phyloP scores from a whole-genome alignment of 2,888 invertebrate genomes.

The Hypena proboscidalis region DNA sequence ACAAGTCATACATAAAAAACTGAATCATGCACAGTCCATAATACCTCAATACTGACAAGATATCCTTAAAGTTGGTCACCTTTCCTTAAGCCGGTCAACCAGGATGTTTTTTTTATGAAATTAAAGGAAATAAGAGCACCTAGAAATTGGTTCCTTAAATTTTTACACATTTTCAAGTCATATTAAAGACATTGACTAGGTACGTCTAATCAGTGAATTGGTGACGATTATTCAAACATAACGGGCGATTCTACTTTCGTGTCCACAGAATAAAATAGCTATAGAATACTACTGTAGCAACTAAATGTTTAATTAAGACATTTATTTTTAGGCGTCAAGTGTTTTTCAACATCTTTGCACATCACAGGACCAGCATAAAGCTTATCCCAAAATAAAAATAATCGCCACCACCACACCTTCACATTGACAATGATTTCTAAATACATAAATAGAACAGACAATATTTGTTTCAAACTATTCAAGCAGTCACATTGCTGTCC shows the following conservation, averaged over 20 bases:
- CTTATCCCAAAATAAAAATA: constrained; percentile 13
- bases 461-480: constrained; percentile 38
- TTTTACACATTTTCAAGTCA: constrained; percentile 43
- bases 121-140: constrained; percentile 52
- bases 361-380: constrained; percentile 2
- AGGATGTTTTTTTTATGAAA: constrained; percentile 26
- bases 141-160: constrained; percentile 53
- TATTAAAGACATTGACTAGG: constrained; percentile 47
- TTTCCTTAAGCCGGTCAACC: constrained; percentile 27
- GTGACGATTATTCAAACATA: constrained; percentile 24
- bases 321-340: too few relatives aligned
- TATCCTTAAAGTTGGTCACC: constrained; percentile 27
- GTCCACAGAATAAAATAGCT: too few relatives aligned
- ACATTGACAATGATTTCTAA: constrained; percentile 44
- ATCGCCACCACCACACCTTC: constrained; percentile 32
- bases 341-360: too few relatives aligned
- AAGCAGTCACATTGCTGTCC: constrained; percentile 42
- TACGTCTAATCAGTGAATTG: constrained; percentile 34
- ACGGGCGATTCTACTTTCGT: too few relatives aligned
- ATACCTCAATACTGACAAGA: constrained; percentile 20
- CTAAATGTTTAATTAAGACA: too few relatives aligned
- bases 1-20: too few relatives aligned
- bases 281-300: too few relatives aligned
- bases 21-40: too few relatives aligned
- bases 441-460: constrained; percentile 45